These are phyloP conservation scores for Tetramorium bicarinatum DNA, from an alignment of 2,888 invertebrate species.

Conservation along the genomic window DNA sequence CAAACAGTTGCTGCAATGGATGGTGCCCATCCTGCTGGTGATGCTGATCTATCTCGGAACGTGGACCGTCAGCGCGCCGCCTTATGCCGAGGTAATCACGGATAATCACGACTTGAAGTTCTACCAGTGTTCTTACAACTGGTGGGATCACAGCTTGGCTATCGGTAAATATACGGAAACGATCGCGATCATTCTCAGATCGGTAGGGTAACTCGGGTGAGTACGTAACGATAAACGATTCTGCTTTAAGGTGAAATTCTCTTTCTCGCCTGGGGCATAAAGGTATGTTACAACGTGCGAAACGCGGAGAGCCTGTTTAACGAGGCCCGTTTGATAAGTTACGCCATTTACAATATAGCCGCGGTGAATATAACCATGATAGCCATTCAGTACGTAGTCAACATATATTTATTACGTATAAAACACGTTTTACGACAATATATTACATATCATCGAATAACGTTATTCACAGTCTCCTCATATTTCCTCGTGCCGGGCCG, in stretches of 20 bases:
- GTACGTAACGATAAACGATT: not conserved
- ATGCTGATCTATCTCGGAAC: conserved; percentile 95
- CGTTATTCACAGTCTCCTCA: conserved; percentile 90
- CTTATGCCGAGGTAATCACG: conserved; percentile 93
- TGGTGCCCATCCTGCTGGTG: conserved; percentile 96
- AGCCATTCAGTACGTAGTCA: conserved; percentile 94
- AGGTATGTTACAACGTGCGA: conserved; percentile 94
- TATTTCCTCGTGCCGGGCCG: conserved; percentile 95
- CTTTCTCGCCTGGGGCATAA: conserved; percentile 94
- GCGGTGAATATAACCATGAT: conserved; percentile 97
- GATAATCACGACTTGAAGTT: conserved; percentile 93
- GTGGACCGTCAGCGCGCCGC: conserved; percentile 96
- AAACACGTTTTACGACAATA: not conserved
- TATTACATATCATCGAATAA: not conserved
- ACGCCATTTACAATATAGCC: conserved; percentile 98
- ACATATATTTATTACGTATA: conserved; percentile 12
- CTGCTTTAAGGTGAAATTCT: conserved; percentile 89
- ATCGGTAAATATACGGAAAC: conserved; percentile 88
- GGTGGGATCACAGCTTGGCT: conserved; percentile 98
- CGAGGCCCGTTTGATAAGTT: conserved; percentile 96
- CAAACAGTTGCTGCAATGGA: conserved; percentile 96
- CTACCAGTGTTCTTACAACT: conserved; percentile 96
- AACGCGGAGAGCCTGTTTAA: conserved; percentile 97
- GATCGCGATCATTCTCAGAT: not conserved
- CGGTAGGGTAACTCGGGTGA: not conserved